Evolutionary conservation across 2,888 invertebrate species (phyloP), one percentile per base, ranked within the genome.

Genomic region (Dasypolia templi): DNA sequence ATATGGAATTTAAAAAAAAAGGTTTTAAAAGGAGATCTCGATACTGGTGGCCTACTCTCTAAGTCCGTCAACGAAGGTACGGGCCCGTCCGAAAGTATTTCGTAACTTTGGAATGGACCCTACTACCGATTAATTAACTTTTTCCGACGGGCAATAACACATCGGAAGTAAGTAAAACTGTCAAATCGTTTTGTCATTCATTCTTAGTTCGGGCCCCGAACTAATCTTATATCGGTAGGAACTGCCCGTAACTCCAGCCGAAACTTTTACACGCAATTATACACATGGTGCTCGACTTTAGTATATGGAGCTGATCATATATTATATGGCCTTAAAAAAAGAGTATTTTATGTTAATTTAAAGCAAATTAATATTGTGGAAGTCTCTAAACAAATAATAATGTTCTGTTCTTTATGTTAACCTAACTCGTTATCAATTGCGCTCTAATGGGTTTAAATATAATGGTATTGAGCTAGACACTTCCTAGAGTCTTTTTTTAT

Each of bases 401-500:
- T 26, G 42, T 59, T 29, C 7, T 12, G 22, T 26, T 46, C 32
- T 68, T 35, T n/a, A 29, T 35, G 26, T 51, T 12, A 51, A 6
- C 9, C 5, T 62, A 29, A 53, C 1, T 74, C 44, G 35, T 12
- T 12, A 35, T 53, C 22, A 46, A 75, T 75, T 62, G 26, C 22
- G 19, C 29, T 44, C 14, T n/a, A 63, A 63, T 46, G 9, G 3
- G 26, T 62, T 74, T 46, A n/a, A n/a, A n/a, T n/a, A 74, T 44
- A 46, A 46, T 74, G n/a, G 29, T 2, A n/a, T 7, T n/a, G 19
- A 46, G 14, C 6, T 44, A 44, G 32, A 19, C 19, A 67, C 12
- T n/a, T n/a, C n/a, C n/a, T n/a, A n/a, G 29, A n/a, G 70, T 49
- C 11, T 19, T 5, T 42, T 19, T 61, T 42, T 19, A 35, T n/a